Evolutionary conservation across 2,113 vertebrate genomes (phyloP).

Genomic region (Rhabdornis inornatus): DNA sequence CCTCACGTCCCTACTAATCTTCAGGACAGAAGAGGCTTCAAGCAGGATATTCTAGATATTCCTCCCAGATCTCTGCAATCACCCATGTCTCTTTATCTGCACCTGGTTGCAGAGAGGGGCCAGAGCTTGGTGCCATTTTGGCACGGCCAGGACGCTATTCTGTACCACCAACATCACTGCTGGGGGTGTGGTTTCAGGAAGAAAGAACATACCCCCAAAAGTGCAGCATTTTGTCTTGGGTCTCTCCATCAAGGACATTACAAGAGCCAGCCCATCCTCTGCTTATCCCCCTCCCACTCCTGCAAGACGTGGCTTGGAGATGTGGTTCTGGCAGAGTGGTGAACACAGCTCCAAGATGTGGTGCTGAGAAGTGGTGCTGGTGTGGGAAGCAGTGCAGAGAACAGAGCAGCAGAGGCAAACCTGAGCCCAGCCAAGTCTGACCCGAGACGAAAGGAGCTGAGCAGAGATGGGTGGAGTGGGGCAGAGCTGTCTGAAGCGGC

Average conservation of each 20-base stretch:
- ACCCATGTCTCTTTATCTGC: neutral
- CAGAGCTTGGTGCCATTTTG: rapidly evolving
- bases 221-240: rapidly evolving
- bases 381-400: neutral
- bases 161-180: no score
- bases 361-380: neutral
- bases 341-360: rapidly evolving
- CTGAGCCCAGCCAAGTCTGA: neutral
- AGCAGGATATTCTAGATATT: neutral
- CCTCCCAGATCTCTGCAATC: neutral
- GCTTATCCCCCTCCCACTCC: neutral
- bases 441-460: rapidly evolving
- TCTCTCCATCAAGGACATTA: neutral
- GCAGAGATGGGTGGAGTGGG: neutral
- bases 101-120: neutral
- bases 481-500: neutral
- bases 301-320: neutral
- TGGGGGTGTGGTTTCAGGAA: neutral
- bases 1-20: neutral
- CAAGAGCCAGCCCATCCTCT: neutral
- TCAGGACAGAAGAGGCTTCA: neutral
- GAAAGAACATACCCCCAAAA: rapidly evolving
- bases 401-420: neutral
- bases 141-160: rapidly evolving
- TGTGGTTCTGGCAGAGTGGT: neutral